Conservation (phyloP, 2,113 vertebrate genomes). For the Platycercus adscitus region DNA sequence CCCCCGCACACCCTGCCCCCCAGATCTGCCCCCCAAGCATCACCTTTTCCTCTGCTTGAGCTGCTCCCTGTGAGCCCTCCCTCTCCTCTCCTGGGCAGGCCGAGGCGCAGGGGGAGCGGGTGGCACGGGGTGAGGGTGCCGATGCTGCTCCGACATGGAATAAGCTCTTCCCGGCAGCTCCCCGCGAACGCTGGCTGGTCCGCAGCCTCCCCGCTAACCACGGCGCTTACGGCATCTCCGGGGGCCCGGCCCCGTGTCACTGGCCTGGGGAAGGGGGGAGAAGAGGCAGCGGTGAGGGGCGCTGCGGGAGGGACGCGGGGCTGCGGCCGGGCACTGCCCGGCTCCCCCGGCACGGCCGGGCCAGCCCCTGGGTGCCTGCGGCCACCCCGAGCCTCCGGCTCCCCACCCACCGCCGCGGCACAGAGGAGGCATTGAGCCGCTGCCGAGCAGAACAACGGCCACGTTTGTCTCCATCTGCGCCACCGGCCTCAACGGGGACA, state of each 20-base stretch:
- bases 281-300: neutral
- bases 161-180: neutral
- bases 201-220: neutral
- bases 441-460: neutral
- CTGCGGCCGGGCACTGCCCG: slow-evolving; percentile 10
- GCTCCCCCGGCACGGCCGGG: neutral
- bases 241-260: neutral
- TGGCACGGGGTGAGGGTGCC: neutral
- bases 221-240: neutral
- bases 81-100: slow-evolving; percentile 1
- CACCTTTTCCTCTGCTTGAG: slow-evolving; percentile 36
- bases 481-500: slow-evolving; percentile 30
- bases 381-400: slow-evolving; percentile 3
- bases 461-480: slow-evolving; percentile 41
- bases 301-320: neutral
- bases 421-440: slow-evolving; percentile 61
- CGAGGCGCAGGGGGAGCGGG: neutral
- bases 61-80: neutral
- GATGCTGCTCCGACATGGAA: slow-evolving; percentile 62
- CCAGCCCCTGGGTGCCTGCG: neutral
- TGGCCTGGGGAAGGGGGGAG: neutral
- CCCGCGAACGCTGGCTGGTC: neutral
- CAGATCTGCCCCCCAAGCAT: neutral
- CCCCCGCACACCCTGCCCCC: neutral
- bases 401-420: slow-evolving; percentile 38